Evolutionary conservation across 2,113 vertebrate genomes (phyloP), one percentile per base, ranked within the genome.

Genomic region (Gymnarchus niloticus): DNA sequence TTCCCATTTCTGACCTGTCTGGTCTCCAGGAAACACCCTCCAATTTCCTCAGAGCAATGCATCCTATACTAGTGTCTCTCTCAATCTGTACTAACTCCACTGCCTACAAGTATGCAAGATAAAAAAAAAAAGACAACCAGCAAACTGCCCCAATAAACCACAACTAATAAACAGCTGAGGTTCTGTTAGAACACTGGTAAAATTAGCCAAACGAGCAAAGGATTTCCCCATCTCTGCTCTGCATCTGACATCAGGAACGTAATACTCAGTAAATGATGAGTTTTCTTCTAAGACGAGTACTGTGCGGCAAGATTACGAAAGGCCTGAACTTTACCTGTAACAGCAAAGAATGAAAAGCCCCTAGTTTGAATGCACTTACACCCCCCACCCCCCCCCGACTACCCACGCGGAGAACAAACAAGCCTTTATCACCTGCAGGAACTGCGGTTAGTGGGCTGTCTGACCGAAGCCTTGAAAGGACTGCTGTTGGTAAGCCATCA

Each of bases 391-490:
- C 59, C 7, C 69, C 25, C 9, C 84, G 48, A 28, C 84, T 14
- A 33, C 49, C 25, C n/a, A 25, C 52, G 14, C 14, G 2, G 86
- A 87, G 89, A 91, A 91, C 91, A 91, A 89, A 86, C 61, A 49
- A 69, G 84, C 83, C 90, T 90, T 91, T 91, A 91, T 91, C 85
- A 91, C 89, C 89, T 90, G 88, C 90, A 87, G 88, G 86, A 86
- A 83, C 69, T 49, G 69, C 28, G 87, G 52, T 86, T 56, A 73
- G 28, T 41, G 7, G 46, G n/a, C 10, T 54, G 28, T 19, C 25
- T n/a, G 9, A 28, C 37, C 21, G 23, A 56, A 33, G 81, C 56
- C 82, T 46, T 46, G 73, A 44, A 80, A 85, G 51, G 54, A 83
- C 52, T 80, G 52, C 73, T 86, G 87, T 83, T 73, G 87, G 83